These are phyloP conservation scores for Marmota monax DNA, from an alignment of 2,113 vertebrate species.

Conservation along the genomic window DNA sequence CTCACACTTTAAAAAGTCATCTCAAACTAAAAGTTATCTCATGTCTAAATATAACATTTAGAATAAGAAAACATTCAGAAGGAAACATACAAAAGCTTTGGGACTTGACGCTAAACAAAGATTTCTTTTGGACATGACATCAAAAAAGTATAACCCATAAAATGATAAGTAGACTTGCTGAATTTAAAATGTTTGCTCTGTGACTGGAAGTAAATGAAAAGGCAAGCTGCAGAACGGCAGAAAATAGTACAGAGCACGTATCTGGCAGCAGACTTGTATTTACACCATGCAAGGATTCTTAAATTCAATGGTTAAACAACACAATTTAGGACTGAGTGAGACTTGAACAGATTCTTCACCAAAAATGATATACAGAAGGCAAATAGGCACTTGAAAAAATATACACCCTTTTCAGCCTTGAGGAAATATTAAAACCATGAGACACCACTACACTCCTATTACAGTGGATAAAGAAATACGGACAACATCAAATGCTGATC, in stretches of 20 bases:
- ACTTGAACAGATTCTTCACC: background rate
- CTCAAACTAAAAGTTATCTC: background rate
- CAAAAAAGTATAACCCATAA: background rate
- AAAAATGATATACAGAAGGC: background rate
- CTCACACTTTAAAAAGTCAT: background rate
- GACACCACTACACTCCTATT: background rate
- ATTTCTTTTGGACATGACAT: background rate
- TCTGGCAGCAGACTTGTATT: background rate
- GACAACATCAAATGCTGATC: background rate
- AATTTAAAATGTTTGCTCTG: background rate
- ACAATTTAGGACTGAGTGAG: background rate
- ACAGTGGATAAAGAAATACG: background rate
- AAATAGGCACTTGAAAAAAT: background rate
- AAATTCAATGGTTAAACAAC: background rate
- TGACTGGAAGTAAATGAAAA: background rate
- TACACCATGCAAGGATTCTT: background rate
- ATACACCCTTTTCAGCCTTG: too few relatives aligned
- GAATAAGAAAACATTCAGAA: background rate
- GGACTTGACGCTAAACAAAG: background rate
- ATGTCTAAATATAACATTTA: conserved; percentile 2
- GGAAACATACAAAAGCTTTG: conserved; percentile 13
- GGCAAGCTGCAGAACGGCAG: background rate
- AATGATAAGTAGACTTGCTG: background rate
- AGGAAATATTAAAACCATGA: background rate
- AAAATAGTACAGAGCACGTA: background rate